Evolutionary conservation across 2,797 vertebrate genomes (phyloP), one percentile per base, ranked within the genome.

Genomic region (Gadopsis marmoratus): DNA sequence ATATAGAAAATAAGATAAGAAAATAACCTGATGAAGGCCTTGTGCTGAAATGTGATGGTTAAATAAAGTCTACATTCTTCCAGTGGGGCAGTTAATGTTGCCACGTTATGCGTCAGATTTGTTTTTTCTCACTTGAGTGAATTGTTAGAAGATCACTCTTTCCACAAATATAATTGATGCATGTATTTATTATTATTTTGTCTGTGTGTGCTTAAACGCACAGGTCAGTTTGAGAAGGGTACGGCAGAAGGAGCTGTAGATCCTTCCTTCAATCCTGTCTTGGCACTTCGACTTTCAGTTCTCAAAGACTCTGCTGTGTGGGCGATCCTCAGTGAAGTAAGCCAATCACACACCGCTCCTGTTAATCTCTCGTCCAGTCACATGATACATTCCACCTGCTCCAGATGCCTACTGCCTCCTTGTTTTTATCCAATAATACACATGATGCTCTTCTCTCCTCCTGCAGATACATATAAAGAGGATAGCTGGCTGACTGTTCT

Each of bases 381-480:
- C 35, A 67, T 23, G 17, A 67, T 65, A 0, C 54, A 58, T 23
- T 19, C 26, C 39, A 43, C 50, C 51, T 55, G 9, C 55, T 72
- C 33, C n/a, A 66, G 66, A 77, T 54, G 29, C 63, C 21, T 17
- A 2, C 50, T 13, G 17, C 50, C 43, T 35, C 10, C 50, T 39
- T 58, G 54, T 61, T 71, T 51, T 66, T 74, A 23, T 64, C 35
- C 51, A 64, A 6, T 79, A 63, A 72, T 50, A 35, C 43, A 17
- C 12, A 12, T 72, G 68, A n/a, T 76, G 29, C 53, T 88, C 60
- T 81, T 8, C 68, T 91, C 88, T 95, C 84, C 92, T 64, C 86
- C 93, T 95, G 90, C 95, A 99, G 98, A 97, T 99, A 90, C 98
- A 99, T 90, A 98, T 99, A 93, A 99, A 99, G 95, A 98, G 96